phyloP scores from a whole-genome alignment of 2,888 invertebrate species.

The Germaria angustata region DNA sequence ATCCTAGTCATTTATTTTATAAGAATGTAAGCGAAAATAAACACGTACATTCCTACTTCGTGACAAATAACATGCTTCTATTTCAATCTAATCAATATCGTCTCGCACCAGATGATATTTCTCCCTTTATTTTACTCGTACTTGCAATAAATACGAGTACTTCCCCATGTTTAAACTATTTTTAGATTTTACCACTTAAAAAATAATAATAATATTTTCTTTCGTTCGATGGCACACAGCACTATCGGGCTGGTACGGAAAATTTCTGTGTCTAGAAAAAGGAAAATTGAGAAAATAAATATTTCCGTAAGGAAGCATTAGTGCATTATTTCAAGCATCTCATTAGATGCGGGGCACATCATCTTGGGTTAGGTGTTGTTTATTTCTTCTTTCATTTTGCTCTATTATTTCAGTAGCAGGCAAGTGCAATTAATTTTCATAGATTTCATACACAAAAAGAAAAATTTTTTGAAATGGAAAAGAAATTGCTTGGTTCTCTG shows the following conservation, averaged over 20 bases:
- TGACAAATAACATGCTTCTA: slow-evolving; percentile 38
- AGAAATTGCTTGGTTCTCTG: too few species aligned
- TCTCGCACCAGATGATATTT: slow-evolving; percentile 42
- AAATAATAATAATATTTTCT: neutral
- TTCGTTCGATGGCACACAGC: neutral
- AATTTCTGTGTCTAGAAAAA: slow-evolving; percentile 14
- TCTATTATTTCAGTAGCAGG: slow-evolving; percentile 1
- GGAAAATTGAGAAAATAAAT: neutral
- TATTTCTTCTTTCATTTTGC: neutral
- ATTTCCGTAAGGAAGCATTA: slow-evolving; percentile 55
- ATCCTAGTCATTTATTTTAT: neutral
- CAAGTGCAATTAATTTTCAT: slow-evolving; percentile 36
- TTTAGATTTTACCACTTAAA: slow-evolving; percentile 43
- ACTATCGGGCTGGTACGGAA: neutral
- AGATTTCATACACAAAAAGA: neutral
- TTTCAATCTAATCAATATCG: slow-evolving; percentile 33
- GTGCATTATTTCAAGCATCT: slow-evolving; percentile 56
- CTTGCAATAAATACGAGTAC: neutral
- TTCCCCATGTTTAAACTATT: slow-evolving; percentile 22
- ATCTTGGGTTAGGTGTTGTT: neutral
- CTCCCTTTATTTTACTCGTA: slow-evolving; percentile 6
- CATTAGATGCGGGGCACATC: slow-evolving; percentile 42
- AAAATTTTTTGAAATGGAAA: neutral
- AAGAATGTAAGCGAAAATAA: slow-evolving; percentile 17
- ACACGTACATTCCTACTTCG: slow-evolving; percentile 32